These are phyloP conservation scores for Corythornis vintsioides DNA, from an alignment of 2,113 vertebrate genomes.

Conservation along the genomic window DNA sequence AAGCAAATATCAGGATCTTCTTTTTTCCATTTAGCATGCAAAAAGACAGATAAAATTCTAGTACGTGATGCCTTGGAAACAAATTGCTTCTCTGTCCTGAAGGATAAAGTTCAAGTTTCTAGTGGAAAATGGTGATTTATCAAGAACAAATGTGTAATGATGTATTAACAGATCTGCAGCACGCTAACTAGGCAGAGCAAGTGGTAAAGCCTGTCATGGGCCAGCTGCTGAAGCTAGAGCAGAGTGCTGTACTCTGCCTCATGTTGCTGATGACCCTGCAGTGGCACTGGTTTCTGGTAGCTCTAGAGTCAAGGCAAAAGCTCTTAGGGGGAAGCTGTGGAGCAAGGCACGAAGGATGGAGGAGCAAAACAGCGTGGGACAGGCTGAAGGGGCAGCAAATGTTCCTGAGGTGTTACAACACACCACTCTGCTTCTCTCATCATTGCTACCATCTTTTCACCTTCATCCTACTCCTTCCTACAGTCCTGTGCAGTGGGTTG, in stretches of 20 bases:
- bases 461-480: neutral
- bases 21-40: neutral
- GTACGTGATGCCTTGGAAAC: neutral
- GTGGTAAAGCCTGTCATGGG: fast-evolving
- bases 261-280: neutral
- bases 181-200: neutral
- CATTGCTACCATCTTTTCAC: neutral
- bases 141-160: neutral
- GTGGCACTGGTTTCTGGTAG: neutral
- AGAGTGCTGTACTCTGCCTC: neutral
- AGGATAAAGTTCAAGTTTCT: neutral
- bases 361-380: neutral
- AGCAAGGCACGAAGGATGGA: neutral
- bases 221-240: neutral
- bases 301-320: neutral
- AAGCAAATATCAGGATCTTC: neutral
- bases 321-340: neutral
- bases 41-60: neutral
- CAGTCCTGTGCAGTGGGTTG: fast-evolving
- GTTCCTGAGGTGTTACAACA: neutral
- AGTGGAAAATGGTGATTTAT: neutral
- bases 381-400: neutral
- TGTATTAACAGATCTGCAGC: neutral
- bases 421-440: neutral
- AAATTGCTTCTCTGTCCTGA: neutral